Base-by-base conservation (phyloP, 2,888 invertebrate species). In the Callosobruchus maculatus region DNA sequence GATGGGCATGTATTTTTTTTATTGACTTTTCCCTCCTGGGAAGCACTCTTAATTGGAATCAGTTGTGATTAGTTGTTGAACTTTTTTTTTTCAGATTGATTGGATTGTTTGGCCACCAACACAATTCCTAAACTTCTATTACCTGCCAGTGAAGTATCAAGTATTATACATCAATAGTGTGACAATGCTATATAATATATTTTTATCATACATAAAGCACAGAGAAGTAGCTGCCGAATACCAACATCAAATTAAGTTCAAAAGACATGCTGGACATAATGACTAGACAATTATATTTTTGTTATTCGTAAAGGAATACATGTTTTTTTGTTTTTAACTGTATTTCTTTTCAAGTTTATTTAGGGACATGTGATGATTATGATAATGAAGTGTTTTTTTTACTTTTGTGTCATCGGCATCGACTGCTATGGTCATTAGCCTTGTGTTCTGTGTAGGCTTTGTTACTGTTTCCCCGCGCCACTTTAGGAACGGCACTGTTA, bases 31-130 rank as follows among this genome's bases (percentile, higher is more conserved):
- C n/a, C n/a, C n/a, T n/a, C n/a, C n/a, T n/a, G n/a, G n/a, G n/a
- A n/a, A n/a, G n/a, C n/a, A n/a, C n/a, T n/a, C n/a, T n/a, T n/a
- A n/a, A n/a, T n/a, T n/a, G n/a, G n/a, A n/a, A n/a, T n/a, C n/a
- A n/a, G n/a, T n/a, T n/a, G n/a, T n/a, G n/a, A n/a, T n/a, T n/a
- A n/a, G 7, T 7, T 26, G 26, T 26, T 26, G 3, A 26, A 7
- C 26, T 26, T 71, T 75, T 67, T 72, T 75, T 81, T 90, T 90
- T 82, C 88, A 97, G 93, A 91, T 94, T 80, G 98, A 98, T 85
- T 97, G 97, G 90, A 87, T 91, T 74, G 91, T 95, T 74, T 98
- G 97, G 97, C 97, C 97, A 2, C 96, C 96, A 70, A 91, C 94
- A 0, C 98, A 98, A 86, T 93, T 93, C 81, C 84, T 97, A 20